Evolutionary conservation across 2,888 invertebrate genomes (phyloP).

Genomic region (Spialia ferax): DNA sequence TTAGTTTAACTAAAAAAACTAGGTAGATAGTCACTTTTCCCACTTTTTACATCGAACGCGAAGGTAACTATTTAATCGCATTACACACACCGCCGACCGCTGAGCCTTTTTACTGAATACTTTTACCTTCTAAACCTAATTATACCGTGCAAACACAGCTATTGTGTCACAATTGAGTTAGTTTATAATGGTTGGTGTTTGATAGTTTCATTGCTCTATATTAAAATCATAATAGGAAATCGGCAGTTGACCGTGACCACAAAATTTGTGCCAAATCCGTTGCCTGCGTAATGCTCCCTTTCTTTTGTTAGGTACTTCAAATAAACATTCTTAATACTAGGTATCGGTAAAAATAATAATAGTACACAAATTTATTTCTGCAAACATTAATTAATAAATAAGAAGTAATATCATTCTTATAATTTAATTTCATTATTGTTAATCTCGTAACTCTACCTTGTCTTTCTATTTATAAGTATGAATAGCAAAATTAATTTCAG

Average conservation of each 20-base stretch:
- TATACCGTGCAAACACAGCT: conserved; percentile 19
- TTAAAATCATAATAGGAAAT: conserved; percentile 53
- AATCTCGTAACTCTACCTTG: not conserved
- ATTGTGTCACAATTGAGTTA: conserved; percentile 32
- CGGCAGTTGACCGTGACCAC: conserved; percentile 76
- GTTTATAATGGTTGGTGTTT: conserved; percentile 28
- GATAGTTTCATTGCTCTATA: conserved; percentile 43
- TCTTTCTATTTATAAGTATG: not conserved
- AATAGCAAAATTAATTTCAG: conserved; percentile 28
- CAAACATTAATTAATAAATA: no score
- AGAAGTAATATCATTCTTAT: no score
- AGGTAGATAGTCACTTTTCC: no score
- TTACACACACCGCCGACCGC: conserved; percentile 16
- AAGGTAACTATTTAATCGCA: conserved; percentile 18
- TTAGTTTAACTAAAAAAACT: no score
- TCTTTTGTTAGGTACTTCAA: conserved; percentile 58
- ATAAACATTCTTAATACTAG: no score
- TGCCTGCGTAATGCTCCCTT: conserved; percentile 58
- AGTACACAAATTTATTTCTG: no score
- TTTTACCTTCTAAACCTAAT: conserved; percentile 9
- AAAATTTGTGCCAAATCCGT: conserved; percentile 67
- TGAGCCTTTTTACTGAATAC: conserved; percentile 14
- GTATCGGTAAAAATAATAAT: no score
- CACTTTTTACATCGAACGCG: no score
- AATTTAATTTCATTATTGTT: no score